A percentile compares a stretch with the other conserved stretches of the same genome.
Evolutionary conservation across 1,140 invertebrate genomes (phyloP).

Genomic region (Drosophila ironensis): DNA sequence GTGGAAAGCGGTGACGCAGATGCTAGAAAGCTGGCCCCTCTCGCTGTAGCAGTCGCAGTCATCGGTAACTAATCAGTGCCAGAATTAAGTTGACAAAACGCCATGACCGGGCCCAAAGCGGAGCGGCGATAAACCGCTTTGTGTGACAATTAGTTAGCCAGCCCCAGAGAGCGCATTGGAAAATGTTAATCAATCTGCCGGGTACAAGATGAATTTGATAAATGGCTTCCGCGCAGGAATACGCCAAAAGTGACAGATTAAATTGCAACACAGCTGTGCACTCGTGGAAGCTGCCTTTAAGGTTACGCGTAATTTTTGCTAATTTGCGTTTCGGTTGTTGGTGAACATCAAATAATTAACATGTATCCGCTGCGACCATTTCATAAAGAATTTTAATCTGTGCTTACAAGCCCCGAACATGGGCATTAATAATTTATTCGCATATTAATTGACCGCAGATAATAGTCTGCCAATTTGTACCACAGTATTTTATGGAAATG

Average conservation of each 20-base stretch:
- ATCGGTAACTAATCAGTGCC: conserved; percentile 54
- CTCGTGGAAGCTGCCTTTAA: too few relatives aligned
- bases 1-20: conserved; percentile 16
- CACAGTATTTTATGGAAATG: not conserved
- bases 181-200: conserved; percentile 25
- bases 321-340: too few relatives aligned
- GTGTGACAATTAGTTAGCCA: conserved; percentile 22
- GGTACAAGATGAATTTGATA: not conserved
- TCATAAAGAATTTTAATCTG: too few relatives aligned
- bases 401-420: conserved; percentile 2
- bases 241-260: not conserved
- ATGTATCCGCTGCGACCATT: too few relatives aligned
- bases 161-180: too few relatives aligned
- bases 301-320: too few relatives aligned
- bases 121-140: conserved; percentile 25
- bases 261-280: not conserved
- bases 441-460: conserved; percentile 23
- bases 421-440: conserved; percentile 14
- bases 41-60: conserved; percentile 35
- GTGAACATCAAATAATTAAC: too few relatives aligned
- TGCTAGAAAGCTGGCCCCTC: too few relatives aligned
- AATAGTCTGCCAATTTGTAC: conserved; percentile 6
- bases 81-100: conserved; percentile 54
- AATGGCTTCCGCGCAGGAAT: not conserved
- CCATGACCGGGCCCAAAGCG: conserved; percentile 51